Evolutionary conservation across 37 sponge, comb jelly and placozoan genomes (phyloP).

Genomic region (Corticium candelabrum): DNA sequence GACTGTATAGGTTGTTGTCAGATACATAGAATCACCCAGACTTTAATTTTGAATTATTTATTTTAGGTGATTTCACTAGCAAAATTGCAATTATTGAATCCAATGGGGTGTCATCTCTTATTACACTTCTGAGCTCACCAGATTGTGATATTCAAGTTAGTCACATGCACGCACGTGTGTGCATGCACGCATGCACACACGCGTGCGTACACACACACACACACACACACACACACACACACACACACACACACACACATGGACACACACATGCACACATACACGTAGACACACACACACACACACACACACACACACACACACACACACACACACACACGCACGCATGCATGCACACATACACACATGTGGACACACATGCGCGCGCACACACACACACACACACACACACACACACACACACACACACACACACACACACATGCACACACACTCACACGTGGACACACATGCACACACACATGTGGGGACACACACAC

Average conservation of each 20-base stretch:
- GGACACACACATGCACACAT: no score
- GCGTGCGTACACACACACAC: constrained; percentile 13
- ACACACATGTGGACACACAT: no score
- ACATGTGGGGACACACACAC: no score
- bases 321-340: constrained; percentile 12
- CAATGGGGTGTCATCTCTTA: no score
- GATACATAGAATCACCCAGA: no score
- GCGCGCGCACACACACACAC: constrained; percentile 13
- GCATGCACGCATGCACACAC: constrained; percentile 3
- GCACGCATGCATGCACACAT: constrained; percentile 12
- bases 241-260: no score
- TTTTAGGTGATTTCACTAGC: no score
- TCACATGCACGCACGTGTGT: background rate
- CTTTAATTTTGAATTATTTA: no score
- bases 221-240: constrained; percentile 19
- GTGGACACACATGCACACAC: no score
- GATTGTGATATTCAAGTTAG: background rate
- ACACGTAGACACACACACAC: no score
- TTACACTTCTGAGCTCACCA: background rate
- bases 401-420: constrained; percentile 2
- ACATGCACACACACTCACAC: constrained; percentile 13
- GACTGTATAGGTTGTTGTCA: no score
- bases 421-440: constrained; percentile 12
- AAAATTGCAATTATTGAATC: no score
- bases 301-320: constrained; percentile 18